Evolutionary conservation across 1,140 invertebrate genomes (phyloP).

Genomic region (Dysdera silvatica): DNA sequence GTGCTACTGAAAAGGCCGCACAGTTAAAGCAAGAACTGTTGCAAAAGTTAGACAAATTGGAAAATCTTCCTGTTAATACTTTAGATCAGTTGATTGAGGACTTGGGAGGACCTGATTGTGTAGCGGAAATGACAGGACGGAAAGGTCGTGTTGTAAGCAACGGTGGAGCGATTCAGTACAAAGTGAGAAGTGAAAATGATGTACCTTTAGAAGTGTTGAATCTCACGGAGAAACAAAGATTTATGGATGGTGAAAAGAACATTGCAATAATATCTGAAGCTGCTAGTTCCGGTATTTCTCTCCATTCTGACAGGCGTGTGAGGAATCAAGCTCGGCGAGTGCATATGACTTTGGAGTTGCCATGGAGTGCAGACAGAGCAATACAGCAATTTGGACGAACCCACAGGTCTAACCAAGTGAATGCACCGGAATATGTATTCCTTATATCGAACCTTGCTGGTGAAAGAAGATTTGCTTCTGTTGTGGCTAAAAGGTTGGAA

Average conservation of each 20-base stretch:
- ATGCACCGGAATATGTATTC: constrained; percentile 97
- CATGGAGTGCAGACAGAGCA: constrained; percentile 99
- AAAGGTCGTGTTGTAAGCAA: constrained; percentile 93
- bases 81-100: constrained; percentile 97
- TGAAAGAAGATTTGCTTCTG: constrained; percentile 89
- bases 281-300: constrained; percentile 92
- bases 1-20: constrained; percentile 75
- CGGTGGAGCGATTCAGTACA: constrained; percentile 77
- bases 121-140: constrained; percentile 96
- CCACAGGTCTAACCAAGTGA: constrained; percentile 82
- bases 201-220: constrained; percentile 96
- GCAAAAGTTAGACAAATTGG: constrained; percentile 71
- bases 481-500: constrained; percentile 92
- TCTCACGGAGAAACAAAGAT: constrained; percentile 74
- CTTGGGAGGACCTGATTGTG: constrained; percentile 92
- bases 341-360: constrained; percentile 97
- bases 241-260: constrained; percentile 96
- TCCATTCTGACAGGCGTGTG: constrained; percentile 89
- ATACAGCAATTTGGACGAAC: constrained; percentile 97
- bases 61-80: constrained; percentile 90
- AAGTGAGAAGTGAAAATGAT: constrained; percentile 86
- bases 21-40: constrained; percentile 88
- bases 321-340: constrained; percentile 86
- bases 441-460: constrained; percentile 97
- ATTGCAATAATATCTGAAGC: constrained; percentile 99